Evolutionary conservation across 2,113 vertebrate genomes (phyloP).

Genomic region (Gobius niger): DNA sequence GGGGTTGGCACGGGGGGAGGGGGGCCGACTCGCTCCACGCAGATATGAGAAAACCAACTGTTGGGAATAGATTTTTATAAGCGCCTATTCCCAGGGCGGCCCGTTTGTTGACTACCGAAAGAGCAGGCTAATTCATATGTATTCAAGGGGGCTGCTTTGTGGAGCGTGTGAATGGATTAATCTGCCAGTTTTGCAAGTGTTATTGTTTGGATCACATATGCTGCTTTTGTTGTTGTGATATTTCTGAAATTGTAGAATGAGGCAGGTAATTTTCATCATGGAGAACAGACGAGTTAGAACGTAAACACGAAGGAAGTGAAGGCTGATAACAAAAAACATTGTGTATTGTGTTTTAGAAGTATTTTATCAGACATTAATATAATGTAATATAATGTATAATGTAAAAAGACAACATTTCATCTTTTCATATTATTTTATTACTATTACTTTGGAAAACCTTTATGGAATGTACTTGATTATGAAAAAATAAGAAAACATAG

Average conservation of each 20-base stretch:
- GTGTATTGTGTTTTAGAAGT: neutral
- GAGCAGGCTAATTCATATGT: slow-evolving; percentile 29
- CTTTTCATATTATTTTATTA: too few relatives aligned
- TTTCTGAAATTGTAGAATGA: slow-evolving; percentile 10
- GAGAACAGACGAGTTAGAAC: neutral
- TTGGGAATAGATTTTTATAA: slow-evolving; percentile 50
- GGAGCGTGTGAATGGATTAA: slow-evolving; percentile 26
- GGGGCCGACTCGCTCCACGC: slow-evolving; percentile 46
- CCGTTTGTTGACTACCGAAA: slow-evolving; percentile 27
- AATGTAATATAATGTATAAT: too few relatives aligned
- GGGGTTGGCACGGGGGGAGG: slow-evolving; percentile 54
- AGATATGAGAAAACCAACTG: slow-evolving; percentile 47
- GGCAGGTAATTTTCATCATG: slow-evolving; percentile 8
- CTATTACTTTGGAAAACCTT: neutral
- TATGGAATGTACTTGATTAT: too few relatives aligned
- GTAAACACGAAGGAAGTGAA: neutral
- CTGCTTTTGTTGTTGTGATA: slow-evolving; percentile 1
- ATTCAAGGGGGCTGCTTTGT: slow-evolving; percentile 16
- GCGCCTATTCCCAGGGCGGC: slow-evolving; percentile 20
- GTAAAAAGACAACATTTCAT: neutral
- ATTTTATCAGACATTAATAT: too few relatives aligned
- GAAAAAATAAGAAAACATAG: too few relatives aligned
- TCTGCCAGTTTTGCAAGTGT: slow-evolving; percentile 8
- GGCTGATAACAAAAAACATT: neutral
- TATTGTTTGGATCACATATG: slow-evolving; percentile 1